Percentiles rank a stretch among this genome's conserved stretches.
These are phyloP conservation scores for Alces alces DNA, from an alignment of 2,113 vertebrate genomes.

Conservation along the genomic window DNA sequence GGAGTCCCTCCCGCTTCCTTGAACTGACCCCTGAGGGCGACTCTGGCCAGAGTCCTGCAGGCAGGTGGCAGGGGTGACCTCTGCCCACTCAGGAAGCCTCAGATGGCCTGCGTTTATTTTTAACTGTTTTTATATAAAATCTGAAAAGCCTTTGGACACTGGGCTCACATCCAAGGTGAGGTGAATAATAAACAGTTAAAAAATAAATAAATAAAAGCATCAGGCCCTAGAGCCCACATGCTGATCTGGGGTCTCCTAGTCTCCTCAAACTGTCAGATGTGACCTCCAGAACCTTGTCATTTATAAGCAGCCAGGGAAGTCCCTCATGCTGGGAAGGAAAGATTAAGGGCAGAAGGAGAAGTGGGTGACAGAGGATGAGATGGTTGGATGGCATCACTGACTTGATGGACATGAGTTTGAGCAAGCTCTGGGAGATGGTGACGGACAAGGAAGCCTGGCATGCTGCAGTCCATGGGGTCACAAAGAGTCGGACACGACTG, in stretches of 20 bases:
- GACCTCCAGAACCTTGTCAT: background rate
- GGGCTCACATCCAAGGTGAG: background rate
- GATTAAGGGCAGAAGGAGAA: background rate
- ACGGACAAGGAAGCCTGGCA: background rate
- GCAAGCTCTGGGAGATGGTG: background rate
- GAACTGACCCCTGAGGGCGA: accelerated
- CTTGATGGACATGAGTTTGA: background rate
- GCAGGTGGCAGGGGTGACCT: background rate
- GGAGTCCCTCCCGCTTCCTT: background rate
- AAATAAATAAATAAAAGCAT: background rate
- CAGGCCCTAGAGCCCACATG: background rate
- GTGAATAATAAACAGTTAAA: background rate
- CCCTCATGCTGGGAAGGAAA: background rate
- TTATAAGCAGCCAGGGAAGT: background rate
- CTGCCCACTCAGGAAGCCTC: background rate
- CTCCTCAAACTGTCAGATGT: background rate
- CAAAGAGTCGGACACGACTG: background rate
- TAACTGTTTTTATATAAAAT: constrained; percentile 14
- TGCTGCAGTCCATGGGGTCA: background rate
- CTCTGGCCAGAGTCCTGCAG: background rate
- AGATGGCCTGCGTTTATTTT: background rate
- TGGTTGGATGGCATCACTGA: background rate
- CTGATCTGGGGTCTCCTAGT: accelerated
- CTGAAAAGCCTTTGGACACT: background rate
- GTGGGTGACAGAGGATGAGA: background rate